Evolutionary conservation across 2,888 invertebrate genomes (phyloP).

Genomic region (Eucriotettix oculatus): DNA sequence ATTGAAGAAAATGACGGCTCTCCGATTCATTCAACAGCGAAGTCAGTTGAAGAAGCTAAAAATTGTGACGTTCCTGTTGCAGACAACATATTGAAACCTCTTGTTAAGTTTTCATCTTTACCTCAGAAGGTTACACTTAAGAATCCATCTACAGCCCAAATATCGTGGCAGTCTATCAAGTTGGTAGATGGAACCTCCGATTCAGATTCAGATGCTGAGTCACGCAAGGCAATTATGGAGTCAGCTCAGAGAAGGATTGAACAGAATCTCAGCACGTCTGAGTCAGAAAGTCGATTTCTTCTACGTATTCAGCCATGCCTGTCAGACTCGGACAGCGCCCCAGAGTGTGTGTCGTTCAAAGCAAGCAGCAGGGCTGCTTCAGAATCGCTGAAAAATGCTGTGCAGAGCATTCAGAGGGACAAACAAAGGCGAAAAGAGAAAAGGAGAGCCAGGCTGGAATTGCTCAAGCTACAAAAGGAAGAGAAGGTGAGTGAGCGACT

Average conservation of each 20-base stretch:
- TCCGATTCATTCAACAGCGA: too few relatives aligned
- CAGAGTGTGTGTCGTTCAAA: constrained; percentile 7
- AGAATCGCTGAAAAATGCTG: constrained; percentile 4
- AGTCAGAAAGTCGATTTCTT: constrained; percentile 3
- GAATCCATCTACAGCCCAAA: too few relatives aligned
- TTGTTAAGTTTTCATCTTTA: too few relatives aligned
- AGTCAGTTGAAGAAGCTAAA: too few relatives aligned
- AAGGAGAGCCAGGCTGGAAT: constrained; percentile 7
- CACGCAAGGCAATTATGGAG: constrained; percentile 8
- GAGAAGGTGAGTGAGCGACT: constrained; percentile 9
- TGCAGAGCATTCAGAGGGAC: constrained; percentile 5
- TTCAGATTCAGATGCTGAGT: constrained; percentile 12
- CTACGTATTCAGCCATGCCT: neutral
- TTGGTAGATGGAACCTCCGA: neutral
- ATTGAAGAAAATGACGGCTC: too few relatives aligned
- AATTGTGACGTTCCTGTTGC: too few relatives aligned
- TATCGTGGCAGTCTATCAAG: too few relatives aligned
- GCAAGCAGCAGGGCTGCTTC: neutral
- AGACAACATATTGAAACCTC: too few relatives aligned
- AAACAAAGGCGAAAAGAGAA: constrained; percentile 8
- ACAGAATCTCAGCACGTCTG: constrained; percentile 10
- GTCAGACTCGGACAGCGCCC: constrained; percentile 9
- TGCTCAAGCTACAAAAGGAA: constrained; percentile 9
- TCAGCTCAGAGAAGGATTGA: constrained; percentile 9
- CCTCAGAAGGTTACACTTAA: too few relatives aligned